phyloP scores from a whole-genome alignment of 2,113 vertebrate genomes.

The Gulo gulo region DNA sequence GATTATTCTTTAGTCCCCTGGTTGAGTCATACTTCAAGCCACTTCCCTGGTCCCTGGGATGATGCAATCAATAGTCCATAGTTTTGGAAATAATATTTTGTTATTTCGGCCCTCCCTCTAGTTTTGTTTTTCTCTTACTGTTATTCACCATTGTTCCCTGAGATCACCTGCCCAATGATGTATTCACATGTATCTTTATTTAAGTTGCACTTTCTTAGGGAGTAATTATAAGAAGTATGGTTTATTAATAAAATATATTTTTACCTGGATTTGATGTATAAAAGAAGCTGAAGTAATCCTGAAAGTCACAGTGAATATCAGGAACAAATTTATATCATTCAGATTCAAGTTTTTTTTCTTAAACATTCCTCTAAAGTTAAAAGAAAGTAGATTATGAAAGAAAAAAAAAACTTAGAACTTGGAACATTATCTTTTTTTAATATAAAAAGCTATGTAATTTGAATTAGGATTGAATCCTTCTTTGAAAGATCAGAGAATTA shows the following conservation, averaged over 20 bases:
- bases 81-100: neutral
- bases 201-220: neutral
- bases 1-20: neutral
- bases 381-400: neutral
- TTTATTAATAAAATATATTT: neutral
- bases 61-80: neutral
- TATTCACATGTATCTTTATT: neutral
- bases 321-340: neutral
- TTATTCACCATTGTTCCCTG: neutral
- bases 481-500: conserved; percentile 37
- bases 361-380: neutral
- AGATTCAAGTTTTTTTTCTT: neutral
- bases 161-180: neutral
- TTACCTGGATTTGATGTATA: neutral
- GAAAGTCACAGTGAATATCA: neutral
- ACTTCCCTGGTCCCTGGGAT: neutral
- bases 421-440: neutral
- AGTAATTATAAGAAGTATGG: neutral
- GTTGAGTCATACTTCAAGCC: neutral
- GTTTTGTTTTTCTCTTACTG: neutral
- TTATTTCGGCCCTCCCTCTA: neutral
- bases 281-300: neutral
- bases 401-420: neutral
- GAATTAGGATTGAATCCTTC: neutral
- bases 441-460: neutral